phyloP scores from a whole-genome alignment of 2,888 invertebrate species.

The Druceiella hillmani region DNA sequence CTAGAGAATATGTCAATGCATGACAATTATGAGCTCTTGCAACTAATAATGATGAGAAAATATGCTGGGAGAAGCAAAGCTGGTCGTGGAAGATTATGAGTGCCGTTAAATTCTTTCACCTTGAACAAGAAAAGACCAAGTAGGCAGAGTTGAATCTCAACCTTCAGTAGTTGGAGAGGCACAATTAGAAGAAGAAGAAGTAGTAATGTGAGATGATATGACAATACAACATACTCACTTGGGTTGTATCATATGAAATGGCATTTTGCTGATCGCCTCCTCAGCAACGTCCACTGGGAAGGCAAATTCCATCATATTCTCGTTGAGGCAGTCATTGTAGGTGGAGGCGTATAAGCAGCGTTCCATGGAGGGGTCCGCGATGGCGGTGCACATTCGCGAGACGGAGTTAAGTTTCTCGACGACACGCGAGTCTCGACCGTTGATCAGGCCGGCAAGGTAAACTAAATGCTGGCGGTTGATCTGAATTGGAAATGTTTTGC shows the following conservation, averaged over 20 bases:
- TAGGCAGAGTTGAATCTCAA: no score
- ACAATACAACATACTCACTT: conserved; percentile 45
- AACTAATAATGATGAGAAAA: no score
- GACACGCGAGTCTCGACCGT: conserved; percentile 43
- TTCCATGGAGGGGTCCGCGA: conserved; percentile 36
- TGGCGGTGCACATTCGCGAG: conserved; percentile 40
- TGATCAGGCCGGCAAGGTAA: conserved; percentile 40
- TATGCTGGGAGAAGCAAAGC: no score
- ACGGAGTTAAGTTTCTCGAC: conserved; percentile 41
- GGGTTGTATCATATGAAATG: conserved; percentile 44
- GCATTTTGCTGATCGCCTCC: conserved; percentile 45
- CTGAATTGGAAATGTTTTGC: no score
- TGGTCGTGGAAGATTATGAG: no score
- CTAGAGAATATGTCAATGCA: no score
- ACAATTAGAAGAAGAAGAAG: no score
- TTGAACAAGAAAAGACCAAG: no score
- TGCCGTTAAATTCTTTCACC: no score
- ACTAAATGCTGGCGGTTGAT: conserved; percentile 41
- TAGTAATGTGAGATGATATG: no score
- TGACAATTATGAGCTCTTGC: no score
- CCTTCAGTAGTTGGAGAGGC: no score
- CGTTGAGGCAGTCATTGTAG: conserved; percentile 45
- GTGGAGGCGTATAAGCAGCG: conserved; percentile 43
- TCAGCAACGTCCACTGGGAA: conserved; percentile 45
- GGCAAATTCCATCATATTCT: conserved; percentile 45